phyloP scores from a whole-genome alignment of 2,797 vertebrate species.

The Cyclopterus lumpus region DNA sequence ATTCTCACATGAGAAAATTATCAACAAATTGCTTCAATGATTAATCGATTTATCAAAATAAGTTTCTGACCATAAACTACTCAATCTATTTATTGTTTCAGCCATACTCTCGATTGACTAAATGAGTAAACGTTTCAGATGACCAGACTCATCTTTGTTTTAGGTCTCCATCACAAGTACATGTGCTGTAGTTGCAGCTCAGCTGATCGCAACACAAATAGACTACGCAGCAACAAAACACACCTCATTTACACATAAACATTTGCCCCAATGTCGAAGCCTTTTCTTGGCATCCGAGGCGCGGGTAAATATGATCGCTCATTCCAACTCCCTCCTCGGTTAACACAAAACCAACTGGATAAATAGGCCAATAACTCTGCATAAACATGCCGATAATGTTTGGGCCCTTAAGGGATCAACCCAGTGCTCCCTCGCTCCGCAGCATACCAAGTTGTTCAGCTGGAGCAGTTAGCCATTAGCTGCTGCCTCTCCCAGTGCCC shows the following conservation, averaged over 20 bases:
- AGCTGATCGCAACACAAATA: not conserved
- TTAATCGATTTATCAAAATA: not conserved
- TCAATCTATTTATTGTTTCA: not conserved
- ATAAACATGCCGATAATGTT: conserved; percentile 79
- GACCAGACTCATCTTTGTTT: not conserved
- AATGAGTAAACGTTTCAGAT: not conserved
- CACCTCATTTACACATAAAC: not conserved
- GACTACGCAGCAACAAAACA: not conserved
- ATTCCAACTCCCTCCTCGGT: conserved; percentile 61
- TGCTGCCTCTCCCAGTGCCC: conserved; percentile 25
- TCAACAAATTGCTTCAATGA: not conserved
- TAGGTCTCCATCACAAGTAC: not conserved
- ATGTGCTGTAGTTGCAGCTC: not conserved
- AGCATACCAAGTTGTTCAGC: conserved; percentile 65
- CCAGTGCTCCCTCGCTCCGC: conserved; percentile 44
- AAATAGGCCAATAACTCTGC: conserved; percentile 77
- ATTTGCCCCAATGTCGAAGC: not conserved
- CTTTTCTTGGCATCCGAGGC: conserved; percentile 27
- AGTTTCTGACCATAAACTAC: not conserved
- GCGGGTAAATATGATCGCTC: conserved; percentile 49
- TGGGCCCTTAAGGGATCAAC: conserved; percentile 68
- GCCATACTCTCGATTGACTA: too few species aligned
- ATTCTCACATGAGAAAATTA: not conserved
- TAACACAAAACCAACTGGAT: conserved; percentile 73
- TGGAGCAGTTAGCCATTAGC: conserved; percentile 54